Evolutionary conservation across 2,888 invertebrate genomes (phyloP).

Genomic region (Thalpophila matura): DNA sequence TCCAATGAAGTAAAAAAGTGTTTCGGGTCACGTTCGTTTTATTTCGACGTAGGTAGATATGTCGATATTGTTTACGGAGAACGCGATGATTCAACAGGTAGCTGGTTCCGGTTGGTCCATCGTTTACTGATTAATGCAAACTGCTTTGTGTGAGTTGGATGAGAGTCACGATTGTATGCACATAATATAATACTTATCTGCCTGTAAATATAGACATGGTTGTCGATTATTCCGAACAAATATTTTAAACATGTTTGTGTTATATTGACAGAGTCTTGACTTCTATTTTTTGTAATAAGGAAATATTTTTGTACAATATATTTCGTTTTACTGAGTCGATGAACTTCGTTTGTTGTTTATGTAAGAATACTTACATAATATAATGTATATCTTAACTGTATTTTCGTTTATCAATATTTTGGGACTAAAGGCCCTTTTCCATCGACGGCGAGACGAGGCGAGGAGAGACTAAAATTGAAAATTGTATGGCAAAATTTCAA

Average conservation of each 20-base stretch:
- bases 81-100: slow-evolving; percentile 61
- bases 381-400: no score
- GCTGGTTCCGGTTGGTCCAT: slow-evolving; percentile 65
- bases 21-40: slow-evolving; percentile 34
- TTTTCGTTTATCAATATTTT: slow-evolving; percentile 4
- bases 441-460: no score
- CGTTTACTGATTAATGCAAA: slow-evolving; percentile 64
- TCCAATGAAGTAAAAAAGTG: slow-evolving; percentile 14
- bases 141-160: slow-evolving; percentile 60
- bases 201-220: slow-evolving; percentile 32
- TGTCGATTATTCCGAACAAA: slow-evolving; percentile 36
- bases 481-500: no score
- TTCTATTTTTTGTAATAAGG: slow-evolving; percentile 2
- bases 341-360: slow-evolving; percentile 7
- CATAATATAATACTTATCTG: slow-evolving; percentile 47
- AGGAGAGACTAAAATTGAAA: no score
- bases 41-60: slow-evolving; percentile 42
- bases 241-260: slow-evolving; percentile 21
- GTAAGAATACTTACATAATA: no score
- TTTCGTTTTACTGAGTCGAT: neutral
- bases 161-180: slow-evolving; percentile 60
- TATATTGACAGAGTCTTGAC: slow-evolving; percentile 8
- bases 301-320: slow-evolving; percentile 13
- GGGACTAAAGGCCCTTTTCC: no score
- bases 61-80: slow-evolving; percentile 50